Conservation (phyloP, 2,888 invertebrate genomes). For the Pyrrhosoma nymphula region DNA sequence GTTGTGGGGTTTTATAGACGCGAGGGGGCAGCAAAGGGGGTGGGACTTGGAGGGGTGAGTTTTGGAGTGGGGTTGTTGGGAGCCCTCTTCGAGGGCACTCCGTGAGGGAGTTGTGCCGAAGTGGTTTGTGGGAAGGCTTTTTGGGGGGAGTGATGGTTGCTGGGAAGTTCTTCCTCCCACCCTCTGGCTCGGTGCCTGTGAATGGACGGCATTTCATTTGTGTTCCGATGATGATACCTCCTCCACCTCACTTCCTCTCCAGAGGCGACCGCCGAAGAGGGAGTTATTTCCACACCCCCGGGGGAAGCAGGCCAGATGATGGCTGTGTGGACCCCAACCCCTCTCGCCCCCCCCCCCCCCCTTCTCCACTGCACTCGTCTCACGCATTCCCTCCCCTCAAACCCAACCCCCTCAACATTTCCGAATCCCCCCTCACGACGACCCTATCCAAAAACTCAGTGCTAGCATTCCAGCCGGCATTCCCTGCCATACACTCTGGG, state of each 20-base stretch:
- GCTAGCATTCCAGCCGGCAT: not conserved
- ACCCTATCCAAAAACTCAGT: not conserved
- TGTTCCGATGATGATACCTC: not conserved
- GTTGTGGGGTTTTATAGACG: too few relatives aligned
- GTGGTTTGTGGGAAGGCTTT: not conserved
- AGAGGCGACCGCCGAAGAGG: not conserved
- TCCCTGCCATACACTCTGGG: not conserved
- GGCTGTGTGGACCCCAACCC: too few relatives aligned
- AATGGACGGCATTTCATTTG: slow-evolving; percentile 40
- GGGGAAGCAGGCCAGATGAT: not conserved
- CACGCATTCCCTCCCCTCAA: not conserved
- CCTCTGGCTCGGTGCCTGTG: not conserved
- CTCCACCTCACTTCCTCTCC: not conserved
- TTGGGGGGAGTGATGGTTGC: not conserved
- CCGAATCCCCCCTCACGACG: not conserved
- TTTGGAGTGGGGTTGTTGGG: not conserved
- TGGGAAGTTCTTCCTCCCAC: not conserved
- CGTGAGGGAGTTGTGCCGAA: not conserved
- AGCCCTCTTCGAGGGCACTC: not conserved
- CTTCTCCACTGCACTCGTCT: not conserved
- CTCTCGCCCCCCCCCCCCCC: not conserved
- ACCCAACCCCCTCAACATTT: not conserved
- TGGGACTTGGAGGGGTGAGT: too few relatives aligned
- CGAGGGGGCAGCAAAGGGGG: too few relatives aligned
- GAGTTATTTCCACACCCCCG: not conserved